Base-by-base conservation (phyloP, 2,888 invertebrate genomes). In the Lottia gigantea region DNA sequence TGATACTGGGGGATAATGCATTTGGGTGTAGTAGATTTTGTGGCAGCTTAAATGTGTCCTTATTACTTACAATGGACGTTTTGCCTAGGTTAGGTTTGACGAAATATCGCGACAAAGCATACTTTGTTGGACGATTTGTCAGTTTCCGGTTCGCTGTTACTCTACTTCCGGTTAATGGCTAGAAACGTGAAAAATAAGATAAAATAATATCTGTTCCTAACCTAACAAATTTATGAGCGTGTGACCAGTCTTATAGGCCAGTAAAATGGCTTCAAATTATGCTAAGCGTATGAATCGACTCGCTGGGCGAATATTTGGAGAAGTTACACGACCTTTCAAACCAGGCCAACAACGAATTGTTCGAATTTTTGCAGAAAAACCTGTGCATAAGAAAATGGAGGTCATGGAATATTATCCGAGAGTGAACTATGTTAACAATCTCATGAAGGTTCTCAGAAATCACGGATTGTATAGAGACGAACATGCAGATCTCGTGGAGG, bases 241-340 rank as follows among this genome's bases (percentile, higher is more conserved):
- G 1, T 40, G 11, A 40, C 7, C 7, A 40, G 11, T 6, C 40
- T 31, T 2, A 8, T 40, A 6, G 11, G 40, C 40, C 55, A 23
- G 19, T 12, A 55, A 55, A 47, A 72, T 70, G 72, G 78, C 76
- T 84, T 88, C 95, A 0, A 93, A 92, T 82, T 97, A 97, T 88
- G 94, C 95, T 0, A 91, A 91, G 2, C 92, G 95, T 64, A 97
- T 97, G 95, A 93, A 93, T 78, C 92, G 93, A 63, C 90, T 97
- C 19, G 95, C 95, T 40, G 94, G 95, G 82, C 91, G 94, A 78
- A 96, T 97, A 81, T 97, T 97, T 87, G 94, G 94, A 0, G 96
- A 97, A 89, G 94, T 95, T 0, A 92, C 92, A 0, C 91, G 94
- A 70, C 92, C 93, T 0, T 95, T 95, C 0, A 93, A 92, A 83